A percentile compares a stretch with the other conserved stretches of the same genome.
phyloP scores from a whole-genome alignment of 2,797 vertebrate genomes.

The Sardinella longiceps region DNA sequence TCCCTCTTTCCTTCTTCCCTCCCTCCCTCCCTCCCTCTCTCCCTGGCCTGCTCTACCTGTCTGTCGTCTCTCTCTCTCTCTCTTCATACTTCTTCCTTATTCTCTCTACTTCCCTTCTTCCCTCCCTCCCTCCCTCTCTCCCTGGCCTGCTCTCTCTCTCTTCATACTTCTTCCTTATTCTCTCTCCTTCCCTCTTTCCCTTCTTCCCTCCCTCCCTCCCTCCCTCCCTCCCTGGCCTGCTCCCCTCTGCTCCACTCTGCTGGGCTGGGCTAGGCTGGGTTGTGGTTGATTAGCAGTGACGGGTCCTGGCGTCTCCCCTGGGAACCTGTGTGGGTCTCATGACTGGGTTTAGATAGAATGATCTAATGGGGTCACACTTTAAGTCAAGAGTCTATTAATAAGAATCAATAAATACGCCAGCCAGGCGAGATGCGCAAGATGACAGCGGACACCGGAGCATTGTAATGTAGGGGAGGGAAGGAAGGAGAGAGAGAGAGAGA shows the following conservation, averaged over 20 bases:
- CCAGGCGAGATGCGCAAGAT: constrained; percentile 60
- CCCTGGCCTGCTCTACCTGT: not conserved
- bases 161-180: not conserved
- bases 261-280: too few relatives aligned
- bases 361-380: constrained; percentile 74
- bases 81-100: too few relatives aligned
- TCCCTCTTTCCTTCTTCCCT: not conserved
- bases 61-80: not conserved
- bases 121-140: not conserved
- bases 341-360: constrained; percentile 68
- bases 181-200: not conserved
- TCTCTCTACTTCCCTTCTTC: not conserved
- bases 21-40: not conserved
- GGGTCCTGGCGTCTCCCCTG: constrained; percentile 64
- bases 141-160: not conserved
- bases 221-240: constrained; percentile 44
- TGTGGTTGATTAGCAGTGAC: constrained; percentile 64
- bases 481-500: not conserved
- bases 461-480: constrained; percentile 43
- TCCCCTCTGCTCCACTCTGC: too few relatives aligned
- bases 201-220: constrained; percentile 41
- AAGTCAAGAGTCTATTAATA: constrained; percentile 72
- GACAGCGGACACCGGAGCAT: constrained; percentile 53
- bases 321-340: constrained; percentile 61
- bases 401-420: constrained; percentile 71